phyloP scores from a whole-genome alignment of 2,888 invertebrate genomes.

The Poecilus cupreus region DNA sequence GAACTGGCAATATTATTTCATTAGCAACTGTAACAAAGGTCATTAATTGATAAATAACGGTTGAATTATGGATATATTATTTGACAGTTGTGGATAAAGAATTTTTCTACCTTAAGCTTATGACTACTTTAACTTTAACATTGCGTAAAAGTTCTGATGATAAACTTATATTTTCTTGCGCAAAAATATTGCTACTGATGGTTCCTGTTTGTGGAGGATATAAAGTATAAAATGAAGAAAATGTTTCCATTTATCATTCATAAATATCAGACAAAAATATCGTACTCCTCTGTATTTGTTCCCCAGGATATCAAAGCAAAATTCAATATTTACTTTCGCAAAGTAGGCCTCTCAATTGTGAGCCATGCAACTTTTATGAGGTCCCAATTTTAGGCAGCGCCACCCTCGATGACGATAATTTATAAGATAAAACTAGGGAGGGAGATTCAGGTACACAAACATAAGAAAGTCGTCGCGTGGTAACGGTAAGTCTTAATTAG shows the following conservation, averaged over 20 bases:
- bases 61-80: too few relatives aligned
- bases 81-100: too few relatives aligned
- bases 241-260: slow-evolving; percentile 2
- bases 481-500: slow-evolving; percentile 53
- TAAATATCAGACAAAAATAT: slow-evolving; percentile 3
- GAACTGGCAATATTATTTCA: too few relatives aligned
- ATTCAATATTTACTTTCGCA: slow-evolving; percentile 4
- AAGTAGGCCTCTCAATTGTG: background rate
- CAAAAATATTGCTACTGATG: too few relatives aligned
- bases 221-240: background rate
- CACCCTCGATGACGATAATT: slow-evolving; percentile 11
- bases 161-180: too few relatives aligned
- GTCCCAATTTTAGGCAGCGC: background rate
- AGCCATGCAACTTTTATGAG: slow-evolving; percentile 1
- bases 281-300: background rate
- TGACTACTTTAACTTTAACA: too few relatives aligned
- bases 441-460: slow-evolving; percentile 33
- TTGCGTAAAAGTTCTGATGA: too few relatives aligned
- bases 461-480: slow-evolving; percentile 37
- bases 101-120: too few relatives aligned
- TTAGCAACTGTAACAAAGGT: too few relatives aligned
- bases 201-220: background rate
- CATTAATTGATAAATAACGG: too few relatives aligned
- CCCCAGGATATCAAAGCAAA: background rate
- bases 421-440: slow-evolving; percentile 22